Percentiles rank a stretch among this genome's conserved stretches.
phyloP scores from a whole-genome alignment of 2,888 invertebrate genomes.

The Dasypogon diadema region DNA sequence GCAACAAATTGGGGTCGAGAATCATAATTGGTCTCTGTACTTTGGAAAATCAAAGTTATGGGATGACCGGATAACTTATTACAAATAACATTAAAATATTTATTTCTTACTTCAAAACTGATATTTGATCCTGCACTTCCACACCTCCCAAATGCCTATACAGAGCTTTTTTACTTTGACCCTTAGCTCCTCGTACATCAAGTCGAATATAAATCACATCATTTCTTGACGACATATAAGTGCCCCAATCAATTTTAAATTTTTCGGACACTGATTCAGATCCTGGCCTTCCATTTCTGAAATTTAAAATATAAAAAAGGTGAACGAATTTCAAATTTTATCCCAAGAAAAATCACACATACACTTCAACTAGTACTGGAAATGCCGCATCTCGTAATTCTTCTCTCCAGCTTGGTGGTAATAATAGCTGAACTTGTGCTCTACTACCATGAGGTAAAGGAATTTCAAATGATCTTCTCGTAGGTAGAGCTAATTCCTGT shows the following conservation, averaged over 20 bases:
- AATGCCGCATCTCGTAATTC: conserved; percentile 88
- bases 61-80: too few relatives aligned
- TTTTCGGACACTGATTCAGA: conserved; percentile 90
- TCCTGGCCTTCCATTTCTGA: conserved; percentile 91
- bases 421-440: conserved; percentile 87
- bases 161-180: conserved; percentile 83
- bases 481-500: conserved; percentile 85
- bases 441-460: conserved; percentile 85
- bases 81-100: background rate
- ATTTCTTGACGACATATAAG: conserved; percentile 91
- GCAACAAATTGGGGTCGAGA: too few relatives aligned
- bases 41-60: too few relatives aligned
- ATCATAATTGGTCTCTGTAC: too few relatives aligned
- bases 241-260: conserved; percentile 90
- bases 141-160: conserved; percentile 88
- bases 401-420: conserved; percentile 91
- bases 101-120: conserved; percentile 76
- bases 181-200: conserved; percentile 89
- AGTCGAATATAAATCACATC: conserved; percentile 91
- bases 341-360: conserved; percentile 56
- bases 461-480: conserved; percentile 85
- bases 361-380: conserved; percentile 90
- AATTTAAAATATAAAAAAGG: conserved; percentile 46
- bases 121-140: conserved; percentile 93
- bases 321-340: background rate